Percentiles rank a stretch among this genome's conserved stretches.
phyloP scores from a whole-genome alignment of 1,140 invertebrate species.

The Microplitis mediator region DNA sequence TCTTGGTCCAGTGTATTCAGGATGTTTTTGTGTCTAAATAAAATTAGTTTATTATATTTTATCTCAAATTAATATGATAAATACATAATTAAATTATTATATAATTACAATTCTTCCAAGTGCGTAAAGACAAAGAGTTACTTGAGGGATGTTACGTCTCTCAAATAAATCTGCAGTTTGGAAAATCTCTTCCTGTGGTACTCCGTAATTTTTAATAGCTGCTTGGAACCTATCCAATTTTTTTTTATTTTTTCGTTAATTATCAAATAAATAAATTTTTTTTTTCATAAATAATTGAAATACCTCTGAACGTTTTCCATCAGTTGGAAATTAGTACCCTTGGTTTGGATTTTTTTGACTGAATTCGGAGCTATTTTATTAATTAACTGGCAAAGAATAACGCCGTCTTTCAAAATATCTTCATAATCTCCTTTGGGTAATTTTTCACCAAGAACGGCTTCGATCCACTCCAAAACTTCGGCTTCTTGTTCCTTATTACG shows the following conservation, averaged over 20 bases:
- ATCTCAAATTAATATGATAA: background rate
- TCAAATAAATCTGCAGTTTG: slow-evolving; percentile 98
- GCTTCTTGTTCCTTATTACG: slow-evolving; percentile 91
- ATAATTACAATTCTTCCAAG: slow-evolving; percentile 86
- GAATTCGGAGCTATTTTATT: slow-evolving; percentile 95
- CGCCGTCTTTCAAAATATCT: slow-evolving; percentile 90
- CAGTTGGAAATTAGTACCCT: slow-evolving; percentile 95
- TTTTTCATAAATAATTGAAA: background rate
- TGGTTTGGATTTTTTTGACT: slow-evolving; percentile 94
- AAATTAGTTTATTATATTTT: background rate
- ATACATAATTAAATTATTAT: background rate
- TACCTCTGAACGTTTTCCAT: slow-evolving; percentile 97
- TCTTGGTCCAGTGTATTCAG: slow-evolving; percentile 87
- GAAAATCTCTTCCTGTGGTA: slow-evolving; percentile 97
- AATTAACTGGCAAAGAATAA: slow-evolving; percentile 91
- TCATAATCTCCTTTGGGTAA: slow-evolving; percentile 85
- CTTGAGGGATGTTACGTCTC: slow-evolving; percentile 94
- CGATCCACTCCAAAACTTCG: slow-evolving; percentile 91
- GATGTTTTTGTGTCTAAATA: slow-evolving; percentile 87
- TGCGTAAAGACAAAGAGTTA: slow-evolving; percentile 87
- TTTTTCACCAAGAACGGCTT: slow-evolving; percentile 84
- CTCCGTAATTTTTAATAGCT: slow-evolving; percentile 90
- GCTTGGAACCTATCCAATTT: slow-evolving; percentile 80
- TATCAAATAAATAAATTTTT: background rate
- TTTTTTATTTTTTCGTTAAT: background rate